phyloP scores from a whole-genome alignment of 2,797 vertebrate genomes.

The Limosa lapponica region DNA sequence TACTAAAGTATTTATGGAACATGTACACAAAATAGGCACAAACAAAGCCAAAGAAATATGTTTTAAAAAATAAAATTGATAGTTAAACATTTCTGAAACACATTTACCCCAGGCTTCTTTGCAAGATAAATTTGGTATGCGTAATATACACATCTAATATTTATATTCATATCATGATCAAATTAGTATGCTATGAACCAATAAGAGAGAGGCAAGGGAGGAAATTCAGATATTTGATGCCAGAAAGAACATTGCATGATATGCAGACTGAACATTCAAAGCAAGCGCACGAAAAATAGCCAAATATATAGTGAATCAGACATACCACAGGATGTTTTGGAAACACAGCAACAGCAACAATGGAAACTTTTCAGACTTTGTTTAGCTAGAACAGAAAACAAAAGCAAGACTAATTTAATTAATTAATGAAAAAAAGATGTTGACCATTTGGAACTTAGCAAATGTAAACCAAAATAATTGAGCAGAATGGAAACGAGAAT shows the following conservation, averaged over 20 bases:
- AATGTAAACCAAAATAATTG: conserved; percentile 60
- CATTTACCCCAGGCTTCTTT: conserved; percentile 23
- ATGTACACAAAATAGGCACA: background rate
- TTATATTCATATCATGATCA: background rate
- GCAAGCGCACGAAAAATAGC: conserved; percentile 4
- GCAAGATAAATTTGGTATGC: background rate
- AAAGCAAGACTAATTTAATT: conserved; percentile 73
- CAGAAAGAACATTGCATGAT: background rate
- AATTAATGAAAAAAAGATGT: conserved; percentile 77
- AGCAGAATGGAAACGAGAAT: conserved; percentile 54
- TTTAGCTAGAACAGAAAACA: conserved; percentile 74
- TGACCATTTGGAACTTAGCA: conserved; percentile 47
- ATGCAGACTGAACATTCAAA: conserved; percentile 7
- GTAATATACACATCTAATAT: conserved; percentile 9
- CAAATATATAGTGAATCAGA: conserved; percentile 38
- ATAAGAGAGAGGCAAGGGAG: background rate
- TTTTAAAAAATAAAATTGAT: conserved; percentile 2
- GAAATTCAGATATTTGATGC: conserved; percentile 2
- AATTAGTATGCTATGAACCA: background rate
- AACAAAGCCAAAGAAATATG: background rate
- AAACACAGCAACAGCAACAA: conserved; percentile 72
- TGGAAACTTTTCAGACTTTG: conserved; percentile 69
- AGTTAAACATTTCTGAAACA: conserved; percentile 7
- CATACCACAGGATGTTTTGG: conserved; percentile 67
- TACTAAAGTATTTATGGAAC: conserved; percentile 5